A percentile compares a stretch with the other conserved stretches of the same genome.
Evolutionary conservation across 2,113 vertebrate genomes (phyloP).

Genomic region (Hiodon tergisus): DNA sequence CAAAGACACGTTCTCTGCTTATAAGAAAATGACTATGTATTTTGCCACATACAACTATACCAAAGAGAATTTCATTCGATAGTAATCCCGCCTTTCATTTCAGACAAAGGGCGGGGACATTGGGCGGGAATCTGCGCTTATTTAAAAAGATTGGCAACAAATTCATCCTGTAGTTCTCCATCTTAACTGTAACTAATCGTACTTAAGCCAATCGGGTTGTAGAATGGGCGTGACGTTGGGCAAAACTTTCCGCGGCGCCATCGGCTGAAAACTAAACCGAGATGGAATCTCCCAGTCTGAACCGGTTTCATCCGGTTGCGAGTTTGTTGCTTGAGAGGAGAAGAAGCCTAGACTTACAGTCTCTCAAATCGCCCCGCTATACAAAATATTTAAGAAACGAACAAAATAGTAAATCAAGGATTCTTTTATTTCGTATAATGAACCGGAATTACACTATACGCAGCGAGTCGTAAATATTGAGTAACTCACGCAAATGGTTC

Average conservation of each 20-base stretch:
- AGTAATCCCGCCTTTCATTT: slow-evolving; percentile 64
- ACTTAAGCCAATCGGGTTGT: slow-evolving; percentile 60
- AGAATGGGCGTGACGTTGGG: slow-evolving; percentile 75
- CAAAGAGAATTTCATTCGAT: slow-evolving; percentile 53
- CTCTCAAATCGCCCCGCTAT: slow-evolving; percentile 67
- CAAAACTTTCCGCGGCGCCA: slow-evolving; percentile 99
- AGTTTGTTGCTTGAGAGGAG: slow-evolving; percentile 93
- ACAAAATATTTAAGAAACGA: slow-evolving; percentile 56
- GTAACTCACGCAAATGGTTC: slow-evolving; percentile 34
- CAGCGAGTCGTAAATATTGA: slow-evolving; percentile 47
- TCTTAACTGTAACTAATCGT: slow-evolving; percentile 23
- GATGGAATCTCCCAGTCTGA: slow-evolving; percentile 99
- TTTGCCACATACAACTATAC: slow-evolving; percentile 11
- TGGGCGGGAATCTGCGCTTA: slow-evolving; percentile 58
- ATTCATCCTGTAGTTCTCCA: slow-evolving; percentile 21
- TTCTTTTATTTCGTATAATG: slow-evolving; percentile 46
- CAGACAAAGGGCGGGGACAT: slow-evolving; percentile 59
- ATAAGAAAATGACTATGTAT: slow-evolving; percentile 6
- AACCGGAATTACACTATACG: slow-evolving; percentile 38
- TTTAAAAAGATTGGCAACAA: slow-evolving; percentile 55
- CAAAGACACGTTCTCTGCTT: background rate
- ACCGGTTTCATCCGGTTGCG: slow-evolving; percentile 99
- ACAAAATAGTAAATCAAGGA: slow-evolving; percentile 47
- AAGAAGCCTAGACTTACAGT: slow-evolving; percentile 72
- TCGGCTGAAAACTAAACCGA: slow-evolving; percentile 99